Evolutionary conservation across 2,797 vertebrate species (phyloP).

Genomic region (Oreonectes daqikongensis): DNA sequence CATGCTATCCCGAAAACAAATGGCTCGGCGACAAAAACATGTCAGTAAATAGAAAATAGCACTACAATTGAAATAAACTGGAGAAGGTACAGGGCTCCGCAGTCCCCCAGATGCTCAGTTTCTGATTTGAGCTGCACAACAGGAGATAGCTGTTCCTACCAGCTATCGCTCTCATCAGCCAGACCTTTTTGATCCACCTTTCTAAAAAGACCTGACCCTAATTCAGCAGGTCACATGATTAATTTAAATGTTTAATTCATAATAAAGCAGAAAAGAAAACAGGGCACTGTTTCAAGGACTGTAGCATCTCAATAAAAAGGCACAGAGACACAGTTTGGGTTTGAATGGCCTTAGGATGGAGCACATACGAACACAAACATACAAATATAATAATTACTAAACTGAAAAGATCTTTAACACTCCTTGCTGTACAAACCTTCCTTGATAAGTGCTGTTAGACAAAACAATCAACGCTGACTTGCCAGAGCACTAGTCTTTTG

Average conservation of each 20-base stretch:
- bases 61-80: slow-evolving; percentile 1
- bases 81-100: not conserved
- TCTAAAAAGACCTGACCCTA: slow-evolving; percentile 63
- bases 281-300: slow-evolving; percentile 63
- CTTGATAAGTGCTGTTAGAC: slow-evolving; percentile 33
- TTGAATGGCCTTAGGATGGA: too few species aligned
- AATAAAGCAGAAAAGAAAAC: slow-evolving; percentile 59
- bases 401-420: not conserved
- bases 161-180: slow-evolving; percentile 38
- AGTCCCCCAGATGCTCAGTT: slow-evolving; percentile 13
- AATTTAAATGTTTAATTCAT: slow-evolving; percentile 67
- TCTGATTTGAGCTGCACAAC: slow-evolving; percentile 43
- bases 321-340: slow-evolving; percentile 46
- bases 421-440: too few species aligned
- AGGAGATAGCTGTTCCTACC: slow-evolving; percentile 30
- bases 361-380: too few species aligned
- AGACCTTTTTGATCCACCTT: slow-evolving; percentile 50
- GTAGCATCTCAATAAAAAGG: slow-evolving; percentile 53
- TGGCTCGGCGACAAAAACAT: not conserved
- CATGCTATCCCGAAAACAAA: not conserved
- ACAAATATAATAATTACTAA: not conserved
- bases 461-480: slow-evolving; percentile 21
- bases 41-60: not conserved
- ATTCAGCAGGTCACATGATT: slow-evolving; percentile 60
- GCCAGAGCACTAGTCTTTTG: not conserved